A percentile compares a stretch with the other conserved stretches of the same genome.
Evolutionary conservation across 2,113 vertebrate genomes (phyloP).

Genomic region (Thinocorus orbignyianus): DNA sequence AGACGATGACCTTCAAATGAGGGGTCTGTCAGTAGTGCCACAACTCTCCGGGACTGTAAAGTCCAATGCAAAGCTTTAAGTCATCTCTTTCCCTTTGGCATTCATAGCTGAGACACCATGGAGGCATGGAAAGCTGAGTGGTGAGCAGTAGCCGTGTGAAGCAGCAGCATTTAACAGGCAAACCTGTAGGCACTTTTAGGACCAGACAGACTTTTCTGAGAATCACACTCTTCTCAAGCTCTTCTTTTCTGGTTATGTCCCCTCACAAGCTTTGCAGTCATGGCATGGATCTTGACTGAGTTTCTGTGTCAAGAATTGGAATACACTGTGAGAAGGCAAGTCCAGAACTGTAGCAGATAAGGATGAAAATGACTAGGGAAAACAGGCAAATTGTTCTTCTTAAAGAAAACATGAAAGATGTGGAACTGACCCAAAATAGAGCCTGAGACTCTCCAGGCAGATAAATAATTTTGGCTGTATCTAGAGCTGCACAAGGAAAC

Average conservation of each 20-base stretch:
- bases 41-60: no score
- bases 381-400: neutral
- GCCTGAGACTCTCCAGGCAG: neutral
- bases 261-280: neutral
- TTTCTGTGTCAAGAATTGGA: neutral
- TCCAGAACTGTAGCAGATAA: neutral
- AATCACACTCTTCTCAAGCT: neutral
- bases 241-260: neutral
- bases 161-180: neutral
- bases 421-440: neutral
- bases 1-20: neutral
- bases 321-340: neutral
- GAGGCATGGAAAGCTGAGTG: neutral
- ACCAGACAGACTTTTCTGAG: neutral
- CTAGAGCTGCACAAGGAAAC: neutral
- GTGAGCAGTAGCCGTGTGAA: neutral
- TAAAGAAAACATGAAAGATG: neutral
- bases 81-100: neutral
- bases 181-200: neutral
- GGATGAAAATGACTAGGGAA: neutral
- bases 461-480: neutral
- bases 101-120: rapidly evolving
- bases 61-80: neutral
- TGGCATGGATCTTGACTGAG: neutral
- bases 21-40: neutral